phyloP scores from a whole-genome alignment of 2,888 invertebrate genomes.

The Eupithecia dodoneata region DNA sequence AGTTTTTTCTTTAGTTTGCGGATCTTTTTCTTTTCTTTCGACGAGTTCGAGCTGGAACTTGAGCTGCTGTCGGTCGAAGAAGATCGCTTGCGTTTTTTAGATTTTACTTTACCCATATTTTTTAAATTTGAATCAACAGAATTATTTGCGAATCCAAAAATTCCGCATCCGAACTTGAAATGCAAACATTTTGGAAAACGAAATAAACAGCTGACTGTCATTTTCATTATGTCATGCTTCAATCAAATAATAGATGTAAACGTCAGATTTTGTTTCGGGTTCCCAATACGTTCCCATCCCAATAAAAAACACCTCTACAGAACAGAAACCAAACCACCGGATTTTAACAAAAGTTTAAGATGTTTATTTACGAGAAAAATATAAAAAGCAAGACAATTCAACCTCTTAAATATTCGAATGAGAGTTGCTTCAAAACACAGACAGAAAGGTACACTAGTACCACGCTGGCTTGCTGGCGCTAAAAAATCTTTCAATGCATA shows the following conservation, averaged over 20 bases:
- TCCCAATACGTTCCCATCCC: too few species aligned
- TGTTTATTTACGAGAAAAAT: too few species aligned
- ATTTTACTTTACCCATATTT: slow-evolving; percentile 73
- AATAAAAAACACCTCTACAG: too few species aligned
- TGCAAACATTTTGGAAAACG: neutral
- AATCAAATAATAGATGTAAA: neutral
- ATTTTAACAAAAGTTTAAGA: too few species aligned
- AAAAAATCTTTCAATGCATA: too few species aligned
- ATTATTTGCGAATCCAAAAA: neutral
- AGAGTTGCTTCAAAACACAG: too few species aligned
- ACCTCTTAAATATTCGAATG: too few species aligned
- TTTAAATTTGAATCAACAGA: neutral
- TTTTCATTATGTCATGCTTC: neutral
- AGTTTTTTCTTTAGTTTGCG: slow-evolving; percentile 84
- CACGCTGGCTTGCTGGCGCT: too few species aligned
- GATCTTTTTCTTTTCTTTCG: slow-evolving; percentile 78
- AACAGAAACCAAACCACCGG: too few species aligned
- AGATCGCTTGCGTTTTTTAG: slow-evolving; percentile 69
- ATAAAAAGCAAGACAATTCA: too few species aligned
- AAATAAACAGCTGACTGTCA: neutral
- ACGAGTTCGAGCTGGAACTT: slow-evolving; percentile 74
- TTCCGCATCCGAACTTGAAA: neutral
- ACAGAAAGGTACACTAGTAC: too few species aligned
- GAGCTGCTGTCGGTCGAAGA: slow-evolving; percentile 62
- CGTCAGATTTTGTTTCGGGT: neutral